phyloP scores from a whole-genome alignment of 2,113 vertebrate genomes.

The Mola mola region DNA sequence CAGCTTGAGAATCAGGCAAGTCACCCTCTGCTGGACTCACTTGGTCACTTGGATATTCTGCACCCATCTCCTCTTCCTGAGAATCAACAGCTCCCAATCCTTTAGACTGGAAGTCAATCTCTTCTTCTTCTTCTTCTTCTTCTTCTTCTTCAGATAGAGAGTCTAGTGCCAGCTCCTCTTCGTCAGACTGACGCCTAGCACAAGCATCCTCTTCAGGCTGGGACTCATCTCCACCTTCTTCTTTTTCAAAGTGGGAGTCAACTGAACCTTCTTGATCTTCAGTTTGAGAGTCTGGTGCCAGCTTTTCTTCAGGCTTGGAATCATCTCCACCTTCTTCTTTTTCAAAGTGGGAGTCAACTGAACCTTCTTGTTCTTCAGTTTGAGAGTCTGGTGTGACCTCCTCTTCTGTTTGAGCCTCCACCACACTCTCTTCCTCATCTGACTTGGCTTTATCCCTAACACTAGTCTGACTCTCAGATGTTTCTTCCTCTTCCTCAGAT shows the following conservation, averaged over 20 bases:
- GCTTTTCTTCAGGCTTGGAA: not conserved
- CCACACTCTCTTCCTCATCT: not conserved
- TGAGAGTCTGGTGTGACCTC: constrained; percentile 5
- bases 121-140: constrained; percentile 5
- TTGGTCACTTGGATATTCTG: not conserved
- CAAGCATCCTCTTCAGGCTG: not conserved
- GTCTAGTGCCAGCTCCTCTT: not conserved
- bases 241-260: not conserved
- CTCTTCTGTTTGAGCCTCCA: constrained; percentile 19
- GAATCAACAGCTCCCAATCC: not conserved
- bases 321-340: constrained; percentile 3
- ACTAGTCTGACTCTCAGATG: not conserved
- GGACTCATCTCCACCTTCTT: not conserved
- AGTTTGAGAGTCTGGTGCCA: not conserved
- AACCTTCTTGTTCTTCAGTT: not conserved
- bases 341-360: constrained; percentile 2
- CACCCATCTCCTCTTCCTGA: not conserved
- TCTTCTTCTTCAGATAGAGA: too few relatives aligned
- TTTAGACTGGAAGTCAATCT: not conserved
- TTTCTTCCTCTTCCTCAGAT: constrained; percentile 25
- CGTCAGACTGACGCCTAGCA: not conserved
- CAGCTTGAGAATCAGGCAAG: constrained; percentile 13
- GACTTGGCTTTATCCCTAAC: not conserved
- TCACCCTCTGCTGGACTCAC: not conserved
- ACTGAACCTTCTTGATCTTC: not conserved